Evolutionary conservation across 2,888 invertebrate genomes (phyloP).

Genomic region (Tribolium freemani): DNA sequence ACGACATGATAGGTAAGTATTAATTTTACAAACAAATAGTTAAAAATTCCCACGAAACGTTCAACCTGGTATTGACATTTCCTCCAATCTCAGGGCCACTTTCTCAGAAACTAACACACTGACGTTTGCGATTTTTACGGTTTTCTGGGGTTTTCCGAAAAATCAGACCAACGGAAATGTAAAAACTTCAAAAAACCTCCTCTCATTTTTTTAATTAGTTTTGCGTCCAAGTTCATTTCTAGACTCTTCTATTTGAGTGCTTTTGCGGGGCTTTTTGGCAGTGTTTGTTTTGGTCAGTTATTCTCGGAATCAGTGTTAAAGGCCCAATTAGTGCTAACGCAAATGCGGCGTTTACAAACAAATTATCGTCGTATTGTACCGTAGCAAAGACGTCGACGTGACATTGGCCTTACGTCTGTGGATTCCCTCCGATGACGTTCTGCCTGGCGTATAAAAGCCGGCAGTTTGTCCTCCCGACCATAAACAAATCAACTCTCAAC

Average conservation of each 20-base stretch:
- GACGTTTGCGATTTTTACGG: neutral
- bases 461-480: neutral
- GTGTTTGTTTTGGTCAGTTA: neutral
- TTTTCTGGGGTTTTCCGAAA: neutral
- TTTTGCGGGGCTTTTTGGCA: neutral
- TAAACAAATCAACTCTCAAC: conserved; percentile 18
- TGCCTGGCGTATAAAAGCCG: conserved; percentile 19
- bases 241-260: neutral
- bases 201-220: neutral
- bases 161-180: no score
- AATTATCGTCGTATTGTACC: conserved; percentile 21
- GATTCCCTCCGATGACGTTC: conserved; percentile 28
- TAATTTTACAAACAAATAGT: neutral
- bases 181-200: neutral
- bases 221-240: neutral
- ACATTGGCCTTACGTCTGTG: conserved; percentile 34
- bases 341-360: conserved; percentile 28
- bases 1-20: neutral
- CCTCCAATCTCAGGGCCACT: conserved; percentile 6
- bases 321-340: conserved; percentile 17
- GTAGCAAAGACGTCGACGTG: conserved; percentile 30
- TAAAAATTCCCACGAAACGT: neutral
- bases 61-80: neutral
- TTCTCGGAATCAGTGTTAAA: conserved; percentile 1
- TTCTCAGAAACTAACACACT: neutral